Conservation (phyloP, 2,113 vertebrate species). For the Ictalurus furcatus region DNA sequence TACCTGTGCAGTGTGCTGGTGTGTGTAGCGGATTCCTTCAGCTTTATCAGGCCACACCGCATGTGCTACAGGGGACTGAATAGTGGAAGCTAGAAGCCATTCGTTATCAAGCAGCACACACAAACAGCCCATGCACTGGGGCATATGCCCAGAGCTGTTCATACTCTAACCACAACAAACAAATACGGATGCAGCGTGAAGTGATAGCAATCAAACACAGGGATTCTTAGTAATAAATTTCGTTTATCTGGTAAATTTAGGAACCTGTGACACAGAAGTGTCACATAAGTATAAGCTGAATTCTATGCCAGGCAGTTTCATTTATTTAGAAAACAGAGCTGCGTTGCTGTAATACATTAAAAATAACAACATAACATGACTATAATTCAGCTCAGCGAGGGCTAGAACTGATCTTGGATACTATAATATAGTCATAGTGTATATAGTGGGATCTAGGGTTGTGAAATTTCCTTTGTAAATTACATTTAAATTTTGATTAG, state of each 20-base stretch:
- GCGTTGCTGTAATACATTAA: not conserved
- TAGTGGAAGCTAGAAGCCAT: slow-evolving; percentile 13
- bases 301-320: not conserved
- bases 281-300: not conserved
- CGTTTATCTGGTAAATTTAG: not conserved
- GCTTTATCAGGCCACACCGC: slow-evolving; percentile 35
- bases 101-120: slow-evolving; percentile 32
- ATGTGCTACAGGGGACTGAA: slow-evolving; percentile 16
- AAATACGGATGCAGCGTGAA: not conserved
- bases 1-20: not conserved
- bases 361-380: not conserved
- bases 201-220: slow-evolving; percentile 19
- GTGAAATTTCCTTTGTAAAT: not conserved
- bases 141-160: not conserved
- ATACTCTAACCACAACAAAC: not conserved
- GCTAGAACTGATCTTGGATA: not conserved
- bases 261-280: not conserved
- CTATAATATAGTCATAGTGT: not conserved
- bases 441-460: not conserved
- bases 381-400: not conserved
- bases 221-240: not conserved
- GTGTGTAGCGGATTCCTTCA: slow-evolving; percentile 10
- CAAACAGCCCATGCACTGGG: slow-evolving; percentile 24
- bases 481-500: not conserved
- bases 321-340: not conserved